Evolutionary conservation across 2,113 vertebrate genomes (phyloP).

Genomic region (Marmota flaviventris): DNA sequence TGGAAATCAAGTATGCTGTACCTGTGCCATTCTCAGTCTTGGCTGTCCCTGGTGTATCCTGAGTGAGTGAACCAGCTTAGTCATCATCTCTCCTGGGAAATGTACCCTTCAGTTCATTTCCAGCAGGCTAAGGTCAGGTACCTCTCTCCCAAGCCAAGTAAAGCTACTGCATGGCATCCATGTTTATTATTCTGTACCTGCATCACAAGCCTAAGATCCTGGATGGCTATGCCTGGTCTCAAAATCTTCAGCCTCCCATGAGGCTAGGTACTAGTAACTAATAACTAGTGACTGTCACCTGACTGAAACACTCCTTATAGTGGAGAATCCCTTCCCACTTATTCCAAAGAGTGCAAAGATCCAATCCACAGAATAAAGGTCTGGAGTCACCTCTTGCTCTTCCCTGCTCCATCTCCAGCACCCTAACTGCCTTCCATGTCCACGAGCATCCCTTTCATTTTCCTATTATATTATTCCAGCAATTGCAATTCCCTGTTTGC

Average conservation of each 20-base stretch:
- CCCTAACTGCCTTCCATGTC: background rate
- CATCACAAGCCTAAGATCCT: background rate
- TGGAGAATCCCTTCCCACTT: background rate
- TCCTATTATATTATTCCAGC: slow-evolving; percentile 32
- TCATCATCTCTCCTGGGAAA: background rate
- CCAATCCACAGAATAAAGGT: background rate
- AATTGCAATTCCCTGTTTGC: slow-evolving; percentile 13
- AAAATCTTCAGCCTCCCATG: background rate
- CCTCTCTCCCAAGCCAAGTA: background rate
- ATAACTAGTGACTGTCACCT: background rate
- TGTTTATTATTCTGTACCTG: background rate
- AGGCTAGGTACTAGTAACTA: background rate
- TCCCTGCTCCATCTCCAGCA: background rate
- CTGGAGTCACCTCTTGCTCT: background rate
- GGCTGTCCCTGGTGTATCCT: background rate
- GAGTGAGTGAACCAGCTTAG: background rate
- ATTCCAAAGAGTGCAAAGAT: background rate
- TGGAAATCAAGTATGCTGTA: background rate
- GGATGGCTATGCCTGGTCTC: background rate
- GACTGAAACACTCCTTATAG: background rate
- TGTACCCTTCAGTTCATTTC: background rate
- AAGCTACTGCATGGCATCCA: no score
- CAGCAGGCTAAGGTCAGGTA: background rate
- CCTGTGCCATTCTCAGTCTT: background rate
- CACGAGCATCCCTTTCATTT: background rate